Base-by-base conservation (phyloP, 1,140 invertebrate genomes). In the Philaenus spumarius region DNA sequence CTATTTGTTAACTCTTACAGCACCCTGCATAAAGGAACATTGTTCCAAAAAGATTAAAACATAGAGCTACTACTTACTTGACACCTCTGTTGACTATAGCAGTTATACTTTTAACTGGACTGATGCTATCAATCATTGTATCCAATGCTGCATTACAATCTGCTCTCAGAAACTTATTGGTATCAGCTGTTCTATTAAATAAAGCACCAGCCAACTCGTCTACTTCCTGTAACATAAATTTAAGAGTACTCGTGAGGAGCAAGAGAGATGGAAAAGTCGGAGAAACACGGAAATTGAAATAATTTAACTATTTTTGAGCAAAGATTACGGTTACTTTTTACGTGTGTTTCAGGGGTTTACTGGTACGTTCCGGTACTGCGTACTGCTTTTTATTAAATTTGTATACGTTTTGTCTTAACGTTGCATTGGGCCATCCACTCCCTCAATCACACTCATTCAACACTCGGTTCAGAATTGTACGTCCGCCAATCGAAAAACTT, bases 141-240 rank as follows among this genome's bases (percentile, higher is more conserved):
- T 86, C 84, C 26, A 98, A 68, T 19, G 93, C 88, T n/a, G 78
- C 75, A 15, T 89, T 86, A 11, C 90, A 86, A 72, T 97, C 94
- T 15, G 85, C 87, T 37, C 93, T 77, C 22, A 97, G 78, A 69
- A 97, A 98, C 64, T 86, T 85, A 71, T 95, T 96, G 1, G 91
- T 95, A 68, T 97, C 95, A 0, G 90, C 90, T 37, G 89, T 90
- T 64, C 93, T 85, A 60, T 90, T 84, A 15, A 98, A 73, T 22
- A 98, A 72, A 6, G 87, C 82, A 19, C 80, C 81, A 0, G 84
- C 83, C 55, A 93, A 80, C 64, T 93, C 89, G 66, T 97, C 95
- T 17, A 92, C 72, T 72, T 97, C 94, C 76, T 91, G 69, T 51
- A 68, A 67, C 61, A 47, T 58, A 66, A 35, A 64, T n/a, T n/a